Evolutionary conservation across 2,888 invertebrate genomes (phyloP).

Genomic region (Disparrhopalites patrizii): DNA sequence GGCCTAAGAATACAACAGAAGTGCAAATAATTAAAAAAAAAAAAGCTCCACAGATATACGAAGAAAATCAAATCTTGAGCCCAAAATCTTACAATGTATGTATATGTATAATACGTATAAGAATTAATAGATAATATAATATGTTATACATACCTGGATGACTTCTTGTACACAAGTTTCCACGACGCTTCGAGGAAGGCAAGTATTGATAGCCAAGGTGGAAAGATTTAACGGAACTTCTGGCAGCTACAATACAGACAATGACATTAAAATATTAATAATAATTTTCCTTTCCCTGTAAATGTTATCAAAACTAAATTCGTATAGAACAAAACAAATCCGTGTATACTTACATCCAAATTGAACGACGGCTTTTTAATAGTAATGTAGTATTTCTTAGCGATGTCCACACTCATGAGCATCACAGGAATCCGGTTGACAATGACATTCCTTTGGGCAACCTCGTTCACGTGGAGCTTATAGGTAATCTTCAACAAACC

Average conservation of each 20-base stretch:
- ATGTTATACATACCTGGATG: constrained; percentile 32
- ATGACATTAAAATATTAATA: neutral
- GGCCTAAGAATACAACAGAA: constrained; percentile 30
- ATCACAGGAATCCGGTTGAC: constrained; percentile 41
- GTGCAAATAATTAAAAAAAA: neutral
- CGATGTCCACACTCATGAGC: constrained; percentile 35
- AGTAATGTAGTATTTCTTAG: constrained; percentile 35
- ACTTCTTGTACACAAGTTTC: constrained; percentile 43
- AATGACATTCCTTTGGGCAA: constrained; percentile 32
- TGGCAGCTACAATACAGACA: constrained; percentile 31
- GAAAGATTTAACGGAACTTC: constrained; percentile 40
- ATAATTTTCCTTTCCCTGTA: neutral
- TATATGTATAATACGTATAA: neutral
- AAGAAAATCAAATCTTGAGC: neutral
- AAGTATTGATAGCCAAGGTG: constrained; percentile 30
- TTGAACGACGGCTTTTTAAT: constrained; percentile 40
- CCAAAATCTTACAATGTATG: neutral
- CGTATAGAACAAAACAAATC: neutral
- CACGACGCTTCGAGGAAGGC: constrained; percentile 35
- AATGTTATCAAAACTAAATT: neutral
- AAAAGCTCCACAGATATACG: neutral
- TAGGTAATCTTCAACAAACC: constrained; percentile 37
- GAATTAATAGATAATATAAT: neutral
- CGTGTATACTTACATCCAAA: constrained; percentile 33
- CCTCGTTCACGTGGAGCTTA: constrained; percentile 35